Base-by-base conservation (phyloP, 2,113 vertebrate species). In the Epinephelus fuscoguttatus region DNA sequence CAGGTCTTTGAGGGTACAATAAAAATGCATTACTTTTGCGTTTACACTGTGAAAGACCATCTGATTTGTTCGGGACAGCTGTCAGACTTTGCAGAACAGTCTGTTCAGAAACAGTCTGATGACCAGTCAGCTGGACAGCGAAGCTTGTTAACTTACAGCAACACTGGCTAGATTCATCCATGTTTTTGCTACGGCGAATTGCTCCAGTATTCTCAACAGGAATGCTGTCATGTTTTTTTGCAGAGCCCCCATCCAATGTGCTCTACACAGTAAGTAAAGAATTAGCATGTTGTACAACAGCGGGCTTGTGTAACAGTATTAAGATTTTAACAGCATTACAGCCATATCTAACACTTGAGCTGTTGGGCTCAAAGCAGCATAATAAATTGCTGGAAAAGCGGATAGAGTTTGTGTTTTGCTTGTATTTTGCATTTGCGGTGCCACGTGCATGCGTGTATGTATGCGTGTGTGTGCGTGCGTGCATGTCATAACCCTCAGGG, bases 241-340 rank as follows among this genome's bases (percentile, higher is more conserved):
- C 62, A 62, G 19, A 37, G 33, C 33, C 57, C 40, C 53, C 53
- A 55, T 85, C 8, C 59, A 64, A 50, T 56, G 61, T 66, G 47
- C 55, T 75, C 61, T 70, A 27, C 71, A 60, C 75, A 64, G 81
- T 70, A 68, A 89, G 88, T 80, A 74, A 86, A 85, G 82, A 89
- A 92, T 89, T 88, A 88, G 66, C 79, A 86, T 89, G 87, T 92
- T 82, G 79, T 82, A 88, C 87, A 85, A 82, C 85, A 70, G 77
- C 37, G 6, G 64, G 81, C 87, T 88, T 92, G 86, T 92, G 87
- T 89, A 91, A 90, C 80, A 73, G 85, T 82, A 89, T 94, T 90
- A 85, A 70, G 84, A 92, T 89, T 89, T 84, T 76, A 92, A 89
- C 90, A 83, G 73, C 64, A 87, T 93, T 92, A 91, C 80, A 88